phyloP scores from a whole-genome alignment of 2,888 invertebrate species.

The Rhamnusium bicolor region DNA sequence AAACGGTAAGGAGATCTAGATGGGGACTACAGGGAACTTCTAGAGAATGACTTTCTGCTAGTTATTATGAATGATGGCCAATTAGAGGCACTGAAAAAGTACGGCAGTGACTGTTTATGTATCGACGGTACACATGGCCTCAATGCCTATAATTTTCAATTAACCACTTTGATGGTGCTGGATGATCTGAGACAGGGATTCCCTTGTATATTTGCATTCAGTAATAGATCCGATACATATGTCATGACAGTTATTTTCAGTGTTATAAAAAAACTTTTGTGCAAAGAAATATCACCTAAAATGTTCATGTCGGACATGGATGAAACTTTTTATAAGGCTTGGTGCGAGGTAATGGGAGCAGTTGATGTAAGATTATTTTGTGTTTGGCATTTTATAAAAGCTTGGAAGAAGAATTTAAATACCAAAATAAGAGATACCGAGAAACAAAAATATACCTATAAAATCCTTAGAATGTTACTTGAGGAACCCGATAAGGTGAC shows the following conservation, averaged over 20 bases:
- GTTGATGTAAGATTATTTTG: conserved; percentile 40
- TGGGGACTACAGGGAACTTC: conserved; percentile 25
- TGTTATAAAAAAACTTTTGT: neutral
- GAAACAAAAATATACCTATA: conserved; percentile 25
- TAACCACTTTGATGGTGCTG: conserved; percentile 47
- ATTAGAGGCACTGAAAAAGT: conserved; percentile 46
- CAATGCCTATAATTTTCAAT: conserved; percentile 45
- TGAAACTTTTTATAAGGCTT: conserved; percentile 39
- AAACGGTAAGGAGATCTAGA: conserved; percentile 32
- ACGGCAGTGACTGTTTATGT: conserved; percentile 48
- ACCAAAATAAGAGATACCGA: conserved; percentile 35
- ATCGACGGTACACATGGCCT: conserved; percentile 50
- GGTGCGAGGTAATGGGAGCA: conserved; percentile 35
- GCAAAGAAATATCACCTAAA: conserved; percentile 25
- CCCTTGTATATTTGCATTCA: conserved; percentile 33
- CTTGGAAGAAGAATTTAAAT: conserved; percentile 37
- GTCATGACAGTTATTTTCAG: conserved; percentile 22
- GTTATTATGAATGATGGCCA: conserved; percentile 52
- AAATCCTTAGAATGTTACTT: conserved; percentile 37
- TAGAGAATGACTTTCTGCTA: conserved; percentile 55
- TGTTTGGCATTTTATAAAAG: conserved; percentile 42
- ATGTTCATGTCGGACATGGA: conserved; percentile 46
- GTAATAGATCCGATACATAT: conserved; percentile 27
- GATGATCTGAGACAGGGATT: conserved; percentile 31
- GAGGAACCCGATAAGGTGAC: conserved; percentile 40